Conservation (phyloP, 2,113 vertebrate species). For the Pomatostomus ruficeps region DNA sequence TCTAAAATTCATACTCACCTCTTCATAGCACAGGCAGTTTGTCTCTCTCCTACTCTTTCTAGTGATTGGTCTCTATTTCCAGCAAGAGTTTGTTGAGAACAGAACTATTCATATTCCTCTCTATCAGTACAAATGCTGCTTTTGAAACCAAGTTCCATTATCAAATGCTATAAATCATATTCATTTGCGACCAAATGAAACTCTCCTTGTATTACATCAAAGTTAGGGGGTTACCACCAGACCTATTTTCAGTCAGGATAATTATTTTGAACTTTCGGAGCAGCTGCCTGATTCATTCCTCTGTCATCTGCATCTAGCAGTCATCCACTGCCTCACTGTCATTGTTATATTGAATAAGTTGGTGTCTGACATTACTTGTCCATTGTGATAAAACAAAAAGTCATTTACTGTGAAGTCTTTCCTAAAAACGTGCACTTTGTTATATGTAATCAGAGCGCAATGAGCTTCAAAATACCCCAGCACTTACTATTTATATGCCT, state of each 20-base stretch:
- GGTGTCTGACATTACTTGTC: background rate
- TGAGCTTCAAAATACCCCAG: background rate
- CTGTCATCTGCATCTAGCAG: background rate
- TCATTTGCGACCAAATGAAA: conserved; percentile 22
- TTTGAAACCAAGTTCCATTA: conserved; percentile 5
- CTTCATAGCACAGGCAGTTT: background rate
- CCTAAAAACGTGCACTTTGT: background rate
- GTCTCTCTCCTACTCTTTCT: background rate
- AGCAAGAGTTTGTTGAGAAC: background rate
- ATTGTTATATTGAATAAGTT: background rate
- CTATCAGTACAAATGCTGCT: background rate
- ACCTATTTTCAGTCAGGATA: conserved; percentile 29
- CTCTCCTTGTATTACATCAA: background rate
- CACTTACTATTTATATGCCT: background rate
- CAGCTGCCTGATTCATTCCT: conserved; percentile 37
- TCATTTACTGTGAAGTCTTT: conserved; percentile 2
- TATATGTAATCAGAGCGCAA: background rate
- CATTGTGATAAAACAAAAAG: conserved; percentile 39
- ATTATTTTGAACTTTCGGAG: conserved; percentile 55
- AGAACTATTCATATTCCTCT: background rate
- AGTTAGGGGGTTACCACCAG: conserved; percentile 2
- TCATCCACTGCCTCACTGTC: background rate
- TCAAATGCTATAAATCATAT: background rate
- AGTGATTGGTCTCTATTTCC: background rate
- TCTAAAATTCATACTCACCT: background rate